Evolutionary conservation across 2,888 invertebrate species (phyloP).

Genomic region (Orthosia cruda): DNA sequence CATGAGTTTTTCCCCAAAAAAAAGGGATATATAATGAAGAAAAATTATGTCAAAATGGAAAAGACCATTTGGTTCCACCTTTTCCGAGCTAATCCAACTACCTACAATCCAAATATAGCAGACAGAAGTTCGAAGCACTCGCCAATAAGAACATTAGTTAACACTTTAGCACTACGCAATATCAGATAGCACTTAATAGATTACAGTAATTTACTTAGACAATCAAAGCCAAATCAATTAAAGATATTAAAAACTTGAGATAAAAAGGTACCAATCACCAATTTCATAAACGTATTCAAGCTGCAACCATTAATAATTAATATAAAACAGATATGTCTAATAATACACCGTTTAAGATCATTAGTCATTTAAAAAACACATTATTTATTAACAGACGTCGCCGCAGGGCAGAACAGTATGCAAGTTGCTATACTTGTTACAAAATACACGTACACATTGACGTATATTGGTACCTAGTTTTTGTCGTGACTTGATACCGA

Average conservation of each 20-base stretch:
- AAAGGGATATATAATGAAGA: too few relatives aligned
- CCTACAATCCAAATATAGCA: neutral
- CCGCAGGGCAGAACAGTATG: slow-evolving; percentile 43
- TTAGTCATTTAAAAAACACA: slow-evolving; percentile 50
- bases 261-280: slow-evolving; percentile 32
- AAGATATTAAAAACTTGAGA: neutral
- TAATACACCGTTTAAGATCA: slow-evolving; percentile 35
- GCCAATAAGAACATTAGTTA: neutral
- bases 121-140: neutral
- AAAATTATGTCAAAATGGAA: too few relatives aligned
- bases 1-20: too few relatives aligned
- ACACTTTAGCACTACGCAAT: neutral
- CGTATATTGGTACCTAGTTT: slow-evolving; percentile 34
- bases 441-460: slow-evolving; percentile 44
- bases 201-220: slow-evolving; percentile 16
- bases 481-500: slow-evolving; percentile 66
- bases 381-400: slow-evolving; percentile 44
- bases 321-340: slow-evolving; percentile 44
- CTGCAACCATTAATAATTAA: slow-evolving; percentile 33
- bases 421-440: slow-evolving; percentile 43
- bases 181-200: slow-evolving; percentile 12
- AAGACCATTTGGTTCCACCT: too few relatives aligned
- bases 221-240: slow-evolving; percentile 23
- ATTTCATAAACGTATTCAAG: slow-evolving; percentile 25
- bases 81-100: too few relatives aligned